Conservation (phyloP, 2,888 invertebrate genomes). For the Hyppa rectilinea region DNA sequence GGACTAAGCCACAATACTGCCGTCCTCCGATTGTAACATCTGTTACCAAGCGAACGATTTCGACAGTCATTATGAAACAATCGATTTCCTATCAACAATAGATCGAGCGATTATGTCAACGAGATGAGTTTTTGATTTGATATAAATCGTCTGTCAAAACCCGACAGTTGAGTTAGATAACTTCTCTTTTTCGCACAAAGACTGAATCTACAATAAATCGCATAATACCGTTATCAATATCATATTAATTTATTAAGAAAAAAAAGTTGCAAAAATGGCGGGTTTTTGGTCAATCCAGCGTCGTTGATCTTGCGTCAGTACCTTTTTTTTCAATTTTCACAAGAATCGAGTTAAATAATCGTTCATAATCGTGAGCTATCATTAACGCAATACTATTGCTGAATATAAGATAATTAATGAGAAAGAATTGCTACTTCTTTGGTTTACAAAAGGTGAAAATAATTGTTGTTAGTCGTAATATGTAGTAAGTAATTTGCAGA, state of each 20-base stretch:
- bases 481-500: slow-evolving; percentile 7
- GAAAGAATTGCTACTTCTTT: slow-evolving; percentile 26
- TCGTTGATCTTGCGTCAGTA: slow-evolving; percentile 42
- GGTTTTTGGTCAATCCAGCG: slow-evolving; percentile 9
- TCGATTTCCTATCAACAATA: slow-evolving; percentile 70
- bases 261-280: slow-evolving; percentile 17
- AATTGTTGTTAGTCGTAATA: slow-evolving; percentile 8
- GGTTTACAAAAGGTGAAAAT: slow-evolving; percentile 23
- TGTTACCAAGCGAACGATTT: slow-evolving; percentile 67
- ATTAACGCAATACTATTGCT: slow-evolving; percentile 54
- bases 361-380: slow-evolving; percentile 55
- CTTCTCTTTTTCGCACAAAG: slow-evolving; percentile 29
- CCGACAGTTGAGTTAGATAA: slow-evolving; percentile 41
- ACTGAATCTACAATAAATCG: slow-evolving; percentile 21
- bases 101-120: slow-evolving; percentile 73
- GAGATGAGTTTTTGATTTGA: slow-evolving; percentile 70
- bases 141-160: slow-evolving; percentile 62
- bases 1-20: slow-evolving; percentile 58
- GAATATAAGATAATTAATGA: slow-evolving; percentile 39
- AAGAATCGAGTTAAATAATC: slow-evolving; percentile 64
- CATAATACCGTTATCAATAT: slow-evolving; percentile 15
- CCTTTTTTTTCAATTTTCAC: slow-evolving; percentile 57
- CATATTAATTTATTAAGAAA: slow-evolving; percentile 14
- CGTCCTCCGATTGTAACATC: slow-evolving; percentile 61
- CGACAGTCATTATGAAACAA: slow-evolving; percentile 73